Percentiles rank a stretch among this genome's conserved stretches.
phyloP scores from a whole-genome alignment of 2,797 vertebrate species.

The Petrocephalus schoutedeni region DNA sequence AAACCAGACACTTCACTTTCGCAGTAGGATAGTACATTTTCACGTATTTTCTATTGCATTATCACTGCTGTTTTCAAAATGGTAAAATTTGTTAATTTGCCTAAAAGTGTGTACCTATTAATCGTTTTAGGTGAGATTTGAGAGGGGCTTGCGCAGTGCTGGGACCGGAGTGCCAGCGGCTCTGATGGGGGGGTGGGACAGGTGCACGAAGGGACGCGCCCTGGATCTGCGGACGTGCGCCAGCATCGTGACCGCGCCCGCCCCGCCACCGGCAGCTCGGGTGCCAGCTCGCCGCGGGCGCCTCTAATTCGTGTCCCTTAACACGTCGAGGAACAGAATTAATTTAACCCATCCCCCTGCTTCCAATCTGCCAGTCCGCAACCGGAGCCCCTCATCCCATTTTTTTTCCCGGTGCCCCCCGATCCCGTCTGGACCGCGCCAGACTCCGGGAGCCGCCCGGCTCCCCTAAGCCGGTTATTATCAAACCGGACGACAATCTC shows the following conservation, averaged over 20 bases:
- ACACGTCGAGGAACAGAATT: slow-evolving; percentile 30
- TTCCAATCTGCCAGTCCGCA: slow-evolving; percentile 39
- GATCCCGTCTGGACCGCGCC: slow-evolving; percentile 26
- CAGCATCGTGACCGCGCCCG: background rate
- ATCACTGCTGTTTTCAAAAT: background rate
- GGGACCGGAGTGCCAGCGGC: no score
- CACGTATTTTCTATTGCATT: background rate
- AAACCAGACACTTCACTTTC: background rate
- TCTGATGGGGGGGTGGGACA: background rate
- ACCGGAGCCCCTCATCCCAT: slow-evolving; percentile 16
- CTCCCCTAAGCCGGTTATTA: background rate
- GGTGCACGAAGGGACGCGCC: background rate
- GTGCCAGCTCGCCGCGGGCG: slow-evolving; percentile 34
- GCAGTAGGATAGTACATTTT: background rate
- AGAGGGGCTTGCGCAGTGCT: background rate
- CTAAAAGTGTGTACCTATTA: background rate
- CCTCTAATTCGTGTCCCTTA: slow-evolving; percentile 26
- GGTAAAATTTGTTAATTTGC: background rate
- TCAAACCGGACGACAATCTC: slow-evolving; percentile 23
- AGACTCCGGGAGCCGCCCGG: background rate
- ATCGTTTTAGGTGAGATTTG: background rate
- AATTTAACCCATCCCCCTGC: slow-evolving; percentile 30
- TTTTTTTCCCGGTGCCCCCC: slow-evolving; percentile 13
- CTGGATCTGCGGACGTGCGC: background rate
- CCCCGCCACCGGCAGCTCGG: background rate